Percentiles rank a stretch among this genome's conserved stretches.
These are phyloP conservation scores for Phylloscopus whistleri DNA, from an alignment of 2,113 vertebrate genomes.

Conservation along the genomic window DNA sequence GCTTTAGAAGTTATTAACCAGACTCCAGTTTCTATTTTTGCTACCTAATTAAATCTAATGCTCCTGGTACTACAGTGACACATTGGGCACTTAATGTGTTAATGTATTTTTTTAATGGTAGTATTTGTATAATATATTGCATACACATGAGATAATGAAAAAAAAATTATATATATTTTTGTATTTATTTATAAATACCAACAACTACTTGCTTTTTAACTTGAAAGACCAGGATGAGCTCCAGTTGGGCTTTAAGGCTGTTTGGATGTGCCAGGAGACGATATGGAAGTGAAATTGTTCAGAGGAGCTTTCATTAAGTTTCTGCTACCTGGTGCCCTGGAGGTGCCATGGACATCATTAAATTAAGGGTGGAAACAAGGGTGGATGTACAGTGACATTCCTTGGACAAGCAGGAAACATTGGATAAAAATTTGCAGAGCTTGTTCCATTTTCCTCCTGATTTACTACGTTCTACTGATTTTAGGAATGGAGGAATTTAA, in stretches of 20 bases:
- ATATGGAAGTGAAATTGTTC: not conserved
- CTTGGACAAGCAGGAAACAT: not conserved
- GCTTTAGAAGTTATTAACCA: not conserved
- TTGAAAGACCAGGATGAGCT: not conserved
- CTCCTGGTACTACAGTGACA: not conserved
- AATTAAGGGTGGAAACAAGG: not conserved
- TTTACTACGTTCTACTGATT: not conserved
- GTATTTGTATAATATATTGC: not conserved
- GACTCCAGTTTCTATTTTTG: constrained; percentile 3
- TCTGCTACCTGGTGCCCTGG: not conserved
- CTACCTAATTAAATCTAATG: not conserved
- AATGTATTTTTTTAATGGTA: not conserved
- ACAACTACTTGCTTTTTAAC: not conserved
- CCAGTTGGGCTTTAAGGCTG: not conserved
- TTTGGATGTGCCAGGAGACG: not conserved
- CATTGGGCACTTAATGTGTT: not conserved
- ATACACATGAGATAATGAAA: not conserved
- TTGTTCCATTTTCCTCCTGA: not conserved
- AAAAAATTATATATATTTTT: no score
- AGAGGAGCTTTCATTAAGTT: not conserved
- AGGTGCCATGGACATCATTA: not conserved
- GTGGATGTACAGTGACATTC: not conserved
- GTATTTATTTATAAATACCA: not conserved
- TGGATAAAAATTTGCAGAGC: not conserved
- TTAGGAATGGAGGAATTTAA: not conserved